Evolutionary conservation across 2,113 vertebrate genomes (phyloP), one percentile per base, ranked within the genome.

Genomic region (Sylvia atricapilla): DNA sequence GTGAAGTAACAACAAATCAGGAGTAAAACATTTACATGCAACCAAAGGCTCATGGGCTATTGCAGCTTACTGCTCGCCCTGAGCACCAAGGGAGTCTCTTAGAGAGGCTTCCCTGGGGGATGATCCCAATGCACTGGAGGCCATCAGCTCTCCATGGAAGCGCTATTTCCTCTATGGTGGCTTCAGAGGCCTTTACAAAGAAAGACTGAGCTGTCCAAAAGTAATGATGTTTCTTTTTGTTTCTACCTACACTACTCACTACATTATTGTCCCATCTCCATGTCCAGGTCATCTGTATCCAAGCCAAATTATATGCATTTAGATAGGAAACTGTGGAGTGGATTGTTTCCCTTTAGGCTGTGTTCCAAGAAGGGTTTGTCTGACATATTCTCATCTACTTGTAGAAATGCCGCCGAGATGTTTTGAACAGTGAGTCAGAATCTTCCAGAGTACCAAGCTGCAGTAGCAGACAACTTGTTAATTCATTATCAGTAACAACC

Each of bases 221-320:
- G 12, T 33, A 25, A 31, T 31, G 1, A 18, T 16, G 5, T 21
- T 33, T 13, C 7, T 39, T 23, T 6, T 22, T 27, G 23, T 41
- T 14, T 9, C 43, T 12, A 39, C 35, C 46, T 50, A 31, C 21
- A 50, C 13, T 73, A 53, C 49, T 37, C 50, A 22, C 27, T 35
- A 2, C 10, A 31, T 5, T 39, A 39, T 21, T 62, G 10, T 9
- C 41, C 31, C 23, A 79, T 0, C 3, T 11, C 16, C 2, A 0
- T 23, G 23, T 73, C 16, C 35, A 44, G 22, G 10, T 22, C 9
- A 44, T 67, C 31, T 55, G 3, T 10, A 56, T 14, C 24, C 53
- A 68, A 62, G 21, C 28, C 35, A 68, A 35, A 12, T 41, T 35
- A 31, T 27, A 3, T 7, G 20, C 13, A 16, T 50, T 50, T 28